Evolutionary conservation across 2,113 vertebrate genomes (phyloP), one percentile per base, ranked within the genome.

Genomic region (Tachycineta bicolor): DNA sequence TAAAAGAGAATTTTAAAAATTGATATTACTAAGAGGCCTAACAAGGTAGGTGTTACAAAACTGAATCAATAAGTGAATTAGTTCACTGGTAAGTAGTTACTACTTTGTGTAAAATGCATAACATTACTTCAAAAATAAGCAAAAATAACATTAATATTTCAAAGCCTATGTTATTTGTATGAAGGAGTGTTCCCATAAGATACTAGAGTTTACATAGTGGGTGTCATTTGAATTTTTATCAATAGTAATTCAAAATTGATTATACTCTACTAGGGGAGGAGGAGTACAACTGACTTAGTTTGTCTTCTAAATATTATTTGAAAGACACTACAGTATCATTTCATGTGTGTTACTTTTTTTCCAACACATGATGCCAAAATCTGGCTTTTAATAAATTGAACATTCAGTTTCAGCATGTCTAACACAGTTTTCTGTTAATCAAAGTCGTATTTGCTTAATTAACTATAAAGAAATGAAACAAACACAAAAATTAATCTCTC

Each of bases 351-450:
- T 87, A 91, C 83, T 87, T 93, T 93, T 86, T 75, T 91, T 47
- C 63, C 39, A 90, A 77, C 73, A 79, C 95, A 52, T 87, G 55
- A 84, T 93, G n/a, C 74, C 86, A 77, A 78, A 47, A 94, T 74
- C 9, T 94, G 93, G 79, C 67, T 78, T 96, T 94, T 78, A 93
- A 78, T 88, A 82, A 78, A 95, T 31, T 39, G 73, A 71, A 92
- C 93, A 91, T 96, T 93, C 68, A 68, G 64, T 88, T 49, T 83
- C 23, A 89, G 67, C 33, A 62, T 96, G 93, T 96, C 94, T 84
- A 69, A 71, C 85, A 89, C 87, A 37, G 11, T 93, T 62, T 95
- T 70, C 43, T 89, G 82, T 60, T 86, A 88, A 94, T 96, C 65
- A 94, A 84, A 94, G 11, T 65, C 12, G 73, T 85, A 49, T 71